phyloP scores from a whole-genome alignment of 2,113 vertebrate species.

The Sturnira hondurensis region DNA sequence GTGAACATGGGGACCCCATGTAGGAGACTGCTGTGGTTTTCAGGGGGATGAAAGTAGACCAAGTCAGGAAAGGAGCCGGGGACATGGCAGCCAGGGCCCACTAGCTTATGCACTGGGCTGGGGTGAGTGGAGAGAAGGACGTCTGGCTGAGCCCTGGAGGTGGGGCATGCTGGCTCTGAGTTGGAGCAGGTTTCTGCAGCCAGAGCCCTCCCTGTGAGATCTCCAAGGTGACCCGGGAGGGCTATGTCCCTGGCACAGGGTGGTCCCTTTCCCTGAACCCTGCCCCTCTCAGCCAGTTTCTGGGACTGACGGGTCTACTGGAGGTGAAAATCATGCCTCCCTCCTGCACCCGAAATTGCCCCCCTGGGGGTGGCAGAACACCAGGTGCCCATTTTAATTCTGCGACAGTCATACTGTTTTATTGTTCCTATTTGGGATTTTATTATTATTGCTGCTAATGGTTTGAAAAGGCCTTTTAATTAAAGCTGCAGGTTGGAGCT shows the following conservation, averaged over 20 bases:
- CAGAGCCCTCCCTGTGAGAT: not conserved
- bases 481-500: conserved; percentile 66
- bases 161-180: not conserved
- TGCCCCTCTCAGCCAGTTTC: not conserved
- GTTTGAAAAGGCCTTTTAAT: conserved; percentile 75
- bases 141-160: not conserved
- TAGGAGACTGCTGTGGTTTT: not conserved
- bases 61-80: not conserved
- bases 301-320: conserved; percentile 37
- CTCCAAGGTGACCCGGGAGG: too few species aligned
- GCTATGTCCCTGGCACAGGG: not conserved
- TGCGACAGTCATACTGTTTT: conserved; percentile 55
- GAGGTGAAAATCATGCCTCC: conserved; percentile 67
- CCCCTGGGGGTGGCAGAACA: conserved; percentile 48
- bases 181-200: not conserved
- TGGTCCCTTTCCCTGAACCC: not conserved
- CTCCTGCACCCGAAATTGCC: conserved; percentile 28
- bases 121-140: not conserved
- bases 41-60: not conserved
- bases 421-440: conserved; percentile 70
- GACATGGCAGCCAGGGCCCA: not conserved
- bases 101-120: not conserved
- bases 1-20: not conserved
- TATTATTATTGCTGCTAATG: conserved; percentile 74
- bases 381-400: conserved; percentile 72